Conservation (phyloP, 2,797 vertebrate genomes). For the Amphiprion clarkii region DNA sequence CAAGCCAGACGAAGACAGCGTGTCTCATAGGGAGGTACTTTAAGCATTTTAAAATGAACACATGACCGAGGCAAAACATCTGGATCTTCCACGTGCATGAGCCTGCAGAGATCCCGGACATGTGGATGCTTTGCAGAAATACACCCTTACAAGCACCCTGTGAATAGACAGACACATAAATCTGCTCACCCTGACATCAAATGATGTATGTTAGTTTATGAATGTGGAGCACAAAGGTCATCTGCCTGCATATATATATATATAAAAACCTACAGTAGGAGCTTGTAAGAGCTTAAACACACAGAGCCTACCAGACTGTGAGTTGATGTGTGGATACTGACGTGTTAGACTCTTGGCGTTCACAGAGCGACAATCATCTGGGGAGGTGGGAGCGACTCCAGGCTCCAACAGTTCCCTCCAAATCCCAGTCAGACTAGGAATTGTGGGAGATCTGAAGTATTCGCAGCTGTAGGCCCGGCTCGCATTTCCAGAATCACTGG, state of each 20-base stretch:
- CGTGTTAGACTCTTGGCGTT: slow-evolving; percentile 57
- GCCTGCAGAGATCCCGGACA: slow-evolving; percentile 31
- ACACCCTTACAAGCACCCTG: slow-evolving; percentile 32
- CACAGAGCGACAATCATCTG: slow-evolving; percentile 59
- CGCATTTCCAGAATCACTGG: slow-evolving; percentile 39
- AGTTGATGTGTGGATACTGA: slow-evolving; percentile 57
- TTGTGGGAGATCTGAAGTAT: slow-evolving; percentile 69
- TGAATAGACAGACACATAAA: slow-evolving; percentile 45
- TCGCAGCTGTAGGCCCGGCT: slow-evolving; percentile 78
- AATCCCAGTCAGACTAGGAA: slow-evolving; percentile 65
- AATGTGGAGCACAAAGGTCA: slow-evolving; percentile 31
- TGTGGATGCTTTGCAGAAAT: slow-evolving; percentile 34
- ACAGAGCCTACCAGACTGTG: slow-evolving; percentile 9
- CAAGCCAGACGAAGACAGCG: slow-evolving; percentile 21
- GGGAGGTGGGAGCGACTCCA: slow-evolving; percentile 61
- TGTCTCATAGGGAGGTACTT: slow-evolving; percentile 20
- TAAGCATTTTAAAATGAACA: slow-evolving; percentile 22
- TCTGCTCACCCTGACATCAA: slow-evolving; percentile 32
- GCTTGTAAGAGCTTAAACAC: slow-evolving; percentile 22
- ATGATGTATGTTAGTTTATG: slow-evolving; percentile 29
- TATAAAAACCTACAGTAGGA: slow-evolving; percentile 23
- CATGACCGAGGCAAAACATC: slow-evolving; percentile 50
- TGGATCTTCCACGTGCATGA: slow-evolving; percentile 44
- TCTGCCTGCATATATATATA: background rate
- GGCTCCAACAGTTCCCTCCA: slow-evolving; percentile 58